Evolutionary conservation across 2,888 invertebrate genomes (phyloP).

Genomic region (Magallana nippona): DNA sequence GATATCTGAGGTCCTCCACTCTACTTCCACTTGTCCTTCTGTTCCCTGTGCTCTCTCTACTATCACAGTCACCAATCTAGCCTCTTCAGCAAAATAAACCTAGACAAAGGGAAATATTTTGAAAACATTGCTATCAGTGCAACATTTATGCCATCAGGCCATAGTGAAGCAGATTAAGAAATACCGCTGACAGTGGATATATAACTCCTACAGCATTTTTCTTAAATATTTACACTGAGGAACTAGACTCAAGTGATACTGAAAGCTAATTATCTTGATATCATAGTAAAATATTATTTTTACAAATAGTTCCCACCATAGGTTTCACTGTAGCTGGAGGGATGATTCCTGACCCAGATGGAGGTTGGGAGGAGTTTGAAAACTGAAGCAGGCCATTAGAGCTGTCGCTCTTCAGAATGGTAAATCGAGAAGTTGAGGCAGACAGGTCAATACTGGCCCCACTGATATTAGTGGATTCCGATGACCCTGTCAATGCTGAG

Average conservation of each 20-base stretch:
- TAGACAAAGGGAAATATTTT: slow-evolving; percentile 42
- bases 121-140: too few relatives aligned
- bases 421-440: slow-evolving; percentile 57
- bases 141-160: too few relatives aligned
- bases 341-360: slow-evolving; percentile 64
- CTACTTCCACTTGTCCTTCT: slow-evolving; percentile 73
- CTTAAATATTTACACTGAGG: too few relatives aligned
- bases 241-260: not conserved
- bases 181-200: too few relatives aligned
- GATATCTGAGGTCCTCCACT: slow-evolving; percentile 77
- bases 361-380: slow-evolving; percentile 59
- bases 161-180: too few relatives aligned
- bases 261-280: not conserved
- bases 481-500: slow-evolving; percentile 59
- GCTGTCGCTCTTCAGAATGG: slow-evolving; percentile 73
- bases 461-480: slow-evolving; percentile 76
- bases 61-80: slow-evolving; percentile 68
- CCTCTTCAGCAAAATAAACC: slow-evolving; percentile 74
- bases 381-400: slow-evolving; percentile 78
- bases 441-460: slow-evolving; percentile 75
- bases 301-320: slow-evolving; percentile 54
- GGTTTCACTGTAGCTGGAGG: slow-evolving; percentile 61
- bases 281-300: not conserved
- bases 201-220: too few relatives aligned
- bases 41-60: slow-evolving; percentile 77